A percentile compares a stretch with the other conserved stretches of the same genome.
phyloP scores from a whole-genome alignment of 2,113 vertebrate species.

The Anhinga rufa region DNA sequence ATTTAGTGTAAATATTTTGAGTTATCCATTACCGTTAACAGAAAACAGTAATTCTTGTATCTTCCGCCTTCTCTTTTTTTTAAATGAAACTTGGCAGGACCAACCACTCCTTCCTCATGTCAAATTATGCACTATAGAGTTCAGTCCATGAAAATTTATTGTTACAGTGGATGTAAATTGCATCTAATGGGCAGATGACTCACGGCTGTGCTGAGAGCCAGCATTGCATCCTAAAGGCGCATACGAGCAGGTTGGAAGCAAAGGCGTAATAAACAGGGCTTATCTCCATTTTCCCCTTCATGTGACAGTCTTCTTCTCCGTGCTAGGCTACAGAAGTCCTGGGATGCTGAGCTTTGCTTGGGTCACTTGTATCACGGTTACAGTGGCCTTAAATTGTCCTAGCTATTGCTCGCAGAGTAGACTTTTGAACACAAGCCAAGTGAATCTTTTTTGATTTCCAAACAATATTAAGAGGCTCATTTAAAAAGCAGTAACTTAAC shows the following conservation, averaged over 20 bases:
- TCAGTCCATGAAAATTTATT: not conserved
- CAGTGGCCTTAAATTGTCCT: not conserved
- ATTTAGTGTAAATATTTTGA: constrained; percentile 1
- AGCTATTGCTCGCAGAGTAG: not conserved
- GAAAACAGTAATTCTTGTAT: constrained; percentile 6
- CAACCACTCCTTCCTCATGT: not conserved
- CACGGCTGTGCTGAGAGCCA: not conserved
- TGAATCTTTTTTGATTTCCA: not conserved
- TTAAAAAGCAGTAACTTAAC: not conserved
- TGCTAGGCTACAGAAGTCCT: not conserved
- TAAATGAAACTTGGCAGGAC: not conserved
- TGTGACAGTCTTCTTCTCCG: not conserved
- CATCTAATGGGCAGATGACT: constrained; percentile 36
- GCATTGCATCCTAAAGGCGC: not conserved
- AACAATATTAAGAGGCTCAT: not conserved
- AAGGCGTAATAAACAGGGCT: not conserved
- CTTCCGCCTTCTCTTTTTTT: not conserved
- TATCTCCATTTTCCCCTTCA: not conserved
- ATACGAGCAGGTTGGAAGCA: not conserved
- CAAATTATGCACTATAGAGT: not conserved
- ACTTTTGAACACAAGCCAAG: not conserved
- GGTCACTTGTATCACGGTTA: not conserved
- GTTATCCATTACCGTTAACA: not conserved
- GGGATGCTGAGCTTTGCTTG: not conserved
- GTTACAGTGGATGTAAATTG: constrained; percentile 14